Percentiles rank a stretch among this genome's conserved stretches.
Evolutionary conservation across 2,113 vertebrate species (phyloP).

Genomic region (Argyrosomus japonicus): DNA sequence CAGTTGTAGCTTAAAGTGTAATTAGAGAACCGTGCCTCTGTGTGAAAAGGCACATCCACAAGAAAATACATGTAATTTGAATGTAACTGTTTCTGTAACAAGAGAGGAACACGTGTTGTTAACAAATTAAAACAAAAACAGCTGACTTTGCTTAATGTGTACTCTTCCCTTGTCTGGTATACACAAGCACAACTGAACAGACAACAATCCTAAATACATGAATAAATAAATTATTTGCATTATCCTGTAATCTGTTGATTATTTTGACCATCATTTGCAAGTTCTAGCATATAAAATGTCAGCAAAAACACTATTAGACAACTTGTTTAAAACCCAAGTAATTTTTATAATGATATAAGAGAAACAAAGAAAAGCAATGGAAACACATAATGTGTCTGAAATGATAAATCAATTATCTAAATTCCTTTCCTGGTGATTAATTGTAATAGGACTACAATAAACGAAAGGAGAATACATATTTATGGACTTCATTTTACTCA

Average conservation of each 20-base stretch:
- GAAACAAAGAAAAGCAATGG: background rate
- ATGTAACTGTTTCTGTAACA: background rate
- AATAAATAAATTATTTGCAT: background rate
- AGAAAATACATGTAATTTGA: slow-evolving; percentile 1
- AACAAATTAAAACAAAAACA: background rate
- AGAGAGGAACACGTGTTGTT: background rate
- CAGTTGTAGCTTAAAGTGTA: background rate
- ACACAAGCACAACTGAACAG: background rate
- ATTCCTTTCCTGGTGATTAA: background rate
- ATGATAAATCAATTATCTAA: background rate
- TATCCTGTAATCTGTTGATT: background rate
- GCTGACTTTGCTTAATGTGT: background rate
- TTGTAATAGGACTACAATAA: background rate
- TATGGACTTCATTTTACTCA: background rate
- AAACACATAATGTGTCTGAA: no score
- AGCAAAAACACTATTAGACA: no score
- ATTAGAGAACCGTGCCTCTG: background rate
- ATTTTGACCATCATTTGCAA: background rate
- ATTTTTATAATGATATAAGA: background rate
- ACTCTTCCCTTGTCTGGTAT: background rate
- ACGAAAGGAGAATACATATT: background rate
- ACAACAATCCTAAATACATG: background rate
- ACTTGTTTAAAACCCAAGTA: no score
- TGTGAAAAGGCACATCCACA: background rate
- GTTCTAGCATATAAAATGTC: no score